Conservation (phyloP, 2,113 vertebrate genomes). For the Sebastes schlegelii region DNA sequence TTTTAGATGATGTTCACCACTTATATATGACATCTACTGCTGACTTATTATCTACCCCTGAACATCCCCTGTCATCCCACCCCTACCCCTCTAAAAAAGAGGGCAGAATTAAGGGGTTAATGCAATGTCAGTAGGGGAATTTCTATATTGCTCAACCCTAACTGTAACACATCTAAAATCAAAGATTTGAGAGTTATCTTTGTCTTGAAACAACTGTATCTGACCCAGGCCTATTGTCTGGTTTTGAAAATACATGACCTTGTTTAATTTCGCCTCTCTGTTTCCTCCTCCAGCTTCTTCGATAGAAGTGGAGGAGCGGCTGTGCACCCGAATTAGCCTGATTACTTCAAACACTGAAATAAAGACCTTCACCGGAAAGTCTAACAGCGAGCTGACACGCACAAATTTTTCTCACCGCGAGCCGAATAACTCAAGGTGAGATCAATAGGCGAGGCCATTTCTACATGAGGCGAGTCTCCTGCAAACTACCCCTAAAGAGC, state of each 20-base stretch:
- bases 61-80: too few relatives aligned
- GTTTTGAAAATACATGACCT: slow-evolving; percentile 46
- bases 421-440: slow-evolving; percentile 63
- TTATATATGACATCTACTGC: too few relatives aligned
- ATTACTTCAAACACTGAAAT: slow-evolving; percentile 62
- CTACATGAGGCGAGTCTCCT: slow-evolving; percentile 46
- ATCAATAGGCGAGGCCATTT: slow-evolving; percentile 65
- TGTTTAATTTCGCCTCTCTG: slow-evolving; percentile 23
- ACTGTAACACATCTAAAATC: too few relatives aligned
- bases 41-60: too few relatives aligned
- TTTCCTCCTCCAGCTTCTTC: slow-evolving; percentile 22
- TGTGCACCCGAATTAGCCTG: slow-evolving; percentile 54
- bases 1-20: too few relatives aligned
- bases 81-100: too few relatives aligned
- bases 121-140: too few relatives aligned
- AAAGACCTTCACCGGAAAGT: slow-evolving; percentile 54
- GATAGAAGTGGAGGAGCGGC: slow-evolving; percentile 11
- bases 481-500: slow-evolving; percentile 57
- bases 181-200: background rate
- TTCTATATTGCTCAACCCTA: too few relatives aligned
- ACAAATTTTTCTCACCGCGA: slow-evolving; percentile 33
- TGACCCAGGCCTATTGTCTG: slow-evolving; percentile 32
- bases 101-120: too few relatives aligned
- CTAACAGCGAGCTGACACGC: slow-evolving; percentile 53
- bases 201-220: background rate